A percentile compares a stretch with the other conserved stretches of the same genome.
These are phyloP conservation scores for Bedellia somnulentella DNA, from an alignment of 2,888 invertebrate genomes.

Conservation along the genomic window DNA sequence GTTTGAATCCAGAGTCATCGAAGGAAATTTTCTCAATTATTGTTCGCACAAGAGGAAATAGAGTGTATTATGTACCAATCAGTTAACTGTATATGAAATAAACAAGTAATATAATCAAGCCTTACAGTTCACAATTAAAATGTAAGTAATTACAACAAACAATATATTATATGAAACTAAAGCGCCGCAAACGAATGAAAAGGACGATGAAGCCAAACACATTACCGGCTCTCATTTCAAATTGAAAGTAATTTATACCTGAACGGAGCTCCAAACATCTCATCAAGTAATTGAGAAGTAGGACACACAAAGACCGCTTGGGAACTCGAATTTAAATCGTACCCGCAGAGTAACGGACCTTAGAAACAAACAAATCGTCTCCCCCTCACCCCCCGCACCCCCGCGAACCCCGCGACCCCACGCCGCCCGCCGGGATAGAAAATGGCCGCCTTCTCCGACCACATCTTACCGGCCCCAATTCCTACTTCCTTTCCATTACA, in stretches of 20 bases:
- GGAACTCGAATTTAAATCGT: constrained; percentile 47
- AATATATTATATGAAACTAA: too few relatives aligned
- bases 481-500: constrained; percentile 59
- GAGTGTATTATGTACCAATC: too few relatives aligned
- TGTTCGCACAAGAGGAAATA: too few relatives aligned
- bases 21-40: too few relatives aligned
- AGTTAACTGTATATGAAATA: too few relatives aligned
- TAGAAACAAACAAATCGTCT: constrained; percentile 53
- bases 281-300: constrained; percentile 41
- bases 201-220: too few relatives aligned
- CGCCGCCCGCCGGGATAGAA: constrained; percentile 11
- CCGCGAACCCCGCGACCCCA: constrained; percentile 12
- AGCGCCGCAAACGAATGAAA: too few relatives aligned
- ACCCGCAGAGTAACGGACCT: constrained; percentile 47
- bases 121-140: too few relatives aligned
- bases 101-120: too few relatives aligned
- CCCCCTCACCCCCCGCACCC: constrained; percentile 16
- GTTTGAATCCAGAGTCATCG: too few relatives aligned
- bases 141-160: too few relatives aligned
- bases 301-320: constrained; percentile 38
- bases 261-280: constrained; percentile 37
- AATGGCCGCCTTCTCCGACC: constrained; percentile 52
- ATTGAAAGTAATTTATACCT: constrained; percentile 2
- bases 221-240: not conserved
- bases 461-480: constrained; percentile 60